These are phyloP conservation scores for Lissocephala sabroskyi DNA, from an alignment of 2,888 invertebrate genomes.

Conservation along the genomic window DNA sequence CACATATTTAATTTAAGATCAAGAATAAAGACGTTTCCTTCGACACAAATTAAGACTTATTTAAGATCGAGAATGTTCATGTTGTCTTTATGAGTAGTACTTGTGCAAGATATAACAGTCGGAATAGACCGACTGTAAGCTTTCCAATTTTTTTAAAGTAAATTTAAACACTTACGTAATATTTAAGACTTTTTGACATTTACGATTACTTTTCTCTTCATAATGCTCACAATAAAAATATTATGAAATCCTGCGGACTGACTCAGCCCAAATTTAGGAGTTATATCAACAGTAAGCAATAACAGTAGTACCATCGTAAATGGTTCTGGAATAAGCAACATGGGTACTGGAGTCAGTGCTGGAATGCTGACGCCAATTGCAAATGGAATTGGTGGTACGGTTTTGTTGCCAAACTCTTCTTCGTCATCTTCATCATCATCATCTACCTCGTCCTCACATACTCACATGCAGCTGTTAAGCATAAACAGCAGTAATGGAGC, in stretches of 20 bases:
- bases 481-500: constrained; percentile 28
- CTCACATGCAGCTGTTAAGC: constrained; percentile 64
- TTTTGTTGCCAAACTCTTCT: constrained; percentile 67
- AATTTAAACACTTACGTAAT: too few relatives aligned
- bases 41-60: too few relatives aligned
- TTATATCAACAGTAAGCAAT: constrained; percentile 33
- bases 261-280: constrained; percentile 51
- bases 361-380: constrained; percentile 60
- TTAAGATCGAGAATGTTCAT: too few relatives aligned
- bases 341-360: constrained; percentile 25
- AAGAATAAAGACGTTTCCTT: too few relatives aligned
- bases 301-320: constrained; percentile 24
- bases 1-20: too few relatives aligned
- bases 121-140: too few relatives aligned
- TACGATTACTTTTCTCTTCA: constrained; percentile 18
- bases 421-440: constrained; percentile 69
- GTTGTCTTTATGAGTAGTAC: too few relatives aligned
- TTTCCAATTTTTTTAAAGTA: too few relatives aligned
- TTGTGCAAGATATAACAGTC: too few relatives aligned
- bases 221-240: constrained; percentile 25
- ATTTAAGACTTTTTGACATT: constrained; percentile 1
- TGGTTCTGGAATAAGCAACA: constrained; percentile 33
- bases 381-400: constrained; percentile 70
- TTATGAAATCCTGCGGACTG: constrained; percentile 25
- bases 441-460: constrained; percentile 65